phyloP scores from a whole-genome alignment of 1,140 invertebrate genomes.

The Drosophila aff. region DNA sequence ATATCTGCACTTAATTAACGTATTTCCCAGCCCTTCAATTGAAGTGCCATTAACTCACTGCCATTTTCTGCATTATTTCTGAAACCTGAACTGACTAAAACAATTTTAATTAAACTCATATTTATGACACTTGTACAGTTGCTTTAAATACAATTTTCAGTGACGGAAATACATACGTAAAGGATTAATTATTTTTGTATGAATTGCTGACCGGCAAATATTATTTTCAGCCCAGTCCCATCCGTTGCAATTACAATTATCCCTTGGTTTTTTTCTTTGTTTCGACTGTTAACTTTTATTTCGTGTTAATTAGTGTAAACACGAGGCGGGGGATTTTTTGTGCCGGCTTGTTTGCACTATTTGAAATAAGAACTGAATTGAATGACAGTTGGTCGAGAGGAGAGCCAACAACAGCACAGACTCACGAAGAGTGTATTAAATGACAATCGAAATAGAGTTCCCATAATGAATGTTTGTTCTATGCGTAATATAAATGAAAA shows the following conservation, averaged over 20 bases:
- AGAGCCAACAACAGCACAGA: slow-evolving; percentile 27
- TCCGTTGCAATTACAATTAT: slow-evolving; percentile 39
- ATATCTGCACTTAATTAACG: slow-evolving; percentile 7
- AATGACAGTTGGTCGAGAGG: slow-evolving; percentile 43
- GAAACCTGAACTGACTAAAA: slow-evolving; percentile 25
- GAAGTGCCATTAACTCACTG: slow-evolving; percentile 6
- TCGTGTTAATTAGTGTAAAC: slow-evolving; percentile 50
- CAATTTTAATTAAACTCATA: slow-evolving; percentile 31
- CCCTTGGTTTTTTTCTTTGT: background rate
- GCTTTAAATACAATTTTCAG: slow-evolving; percentile 23
- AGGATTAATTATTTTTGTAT: slow-evolving; percentile 42
- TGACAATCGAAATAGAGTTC: slow-evolving; percentile 33
- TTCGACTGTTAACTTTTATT: slow-evolving; percentile 32
- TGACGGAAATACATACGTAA: background rate
- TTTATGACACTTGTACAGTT: slow-evolving; percentile 30
- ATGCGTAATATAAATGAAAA: slow-evolving; percentile 27
- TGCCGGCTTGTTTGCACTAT: slow-evolving; percentile 14
- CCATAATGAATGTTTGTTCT: slow-evolving; percentile 27
- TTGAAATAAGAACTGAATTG: slow-evolving; percentile 25
- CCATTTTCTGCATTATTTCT: background rate
- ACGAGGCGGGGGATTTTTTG: background rate
- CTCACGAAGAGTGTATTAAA: slow-evolving; percentile 24
- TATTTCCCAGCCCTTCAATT: slow-evolving; percentile 2
- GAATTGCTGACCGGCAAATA: slow-evolving; percentile 40
- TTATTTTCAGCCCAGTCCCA: slow-evolving; percentile 31